Conservation (phyloP, 2,888 invertebrate species). For the Hemaris fuciformis region DNA sequence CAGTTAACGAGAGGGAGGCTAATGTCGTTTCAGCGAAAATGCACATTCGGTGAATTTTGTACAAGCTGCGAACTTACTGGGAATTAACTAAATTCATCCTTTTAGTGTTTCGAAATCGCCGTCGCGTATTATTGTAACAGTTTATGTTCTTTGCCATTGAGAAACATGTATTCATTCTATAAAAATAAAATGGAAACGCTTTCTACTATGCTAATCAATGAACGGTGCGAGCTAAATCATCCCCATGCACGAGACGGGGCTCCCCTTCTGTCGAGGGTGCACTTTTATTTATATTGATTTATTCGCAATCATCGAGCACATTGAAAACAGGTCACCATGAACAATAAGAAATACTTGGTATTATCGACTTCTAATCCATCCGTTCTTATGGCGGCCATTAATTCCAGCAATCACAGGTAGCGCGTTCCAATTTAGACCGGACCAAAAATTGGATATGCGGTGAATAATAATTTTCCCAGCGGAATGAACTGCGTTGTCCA, state of each 20-base stretch:
- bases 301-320: constrained; percentile 16
- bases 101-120: constrained; percentile 1
- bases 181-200: not conserved
- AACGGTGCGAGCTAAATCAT: not conserved
- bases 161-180: not conserved
- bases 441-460: constrained; percentile 74
- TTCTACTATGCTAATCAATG: not conserved
- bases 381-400: constrained; percentile 39
- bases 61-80: not conserved
- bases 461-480: constrained; percentile 77
- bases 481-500: constrained; percentile 75
- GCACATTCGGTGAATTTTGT: constrained; percentile 22
- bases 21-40: constrained; percentile 54
- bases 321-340: constrained; percentile 12
- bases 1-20: constrained; percentile 59
- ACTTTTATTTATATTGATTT: constrained; percentile 4
- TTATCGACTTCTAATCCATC: constrained; percentile 16
- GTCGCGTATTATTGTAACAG: constrained; percentile 12
- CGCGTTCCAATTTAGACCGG: constrained; percentile 62
- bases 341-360: not conserved
- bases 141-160: constrained; percentile 17
- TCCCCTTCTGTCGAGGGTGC: not conserved
- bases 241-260: not conserved
- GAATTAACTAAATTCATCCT: constrained; percentile 7
- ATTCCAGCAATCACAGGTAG: constrained; percentile 61